Base-by-base conservation (phyloP, 2,797 vertebrate species). In the Notolabrus celidotus region DNA sequence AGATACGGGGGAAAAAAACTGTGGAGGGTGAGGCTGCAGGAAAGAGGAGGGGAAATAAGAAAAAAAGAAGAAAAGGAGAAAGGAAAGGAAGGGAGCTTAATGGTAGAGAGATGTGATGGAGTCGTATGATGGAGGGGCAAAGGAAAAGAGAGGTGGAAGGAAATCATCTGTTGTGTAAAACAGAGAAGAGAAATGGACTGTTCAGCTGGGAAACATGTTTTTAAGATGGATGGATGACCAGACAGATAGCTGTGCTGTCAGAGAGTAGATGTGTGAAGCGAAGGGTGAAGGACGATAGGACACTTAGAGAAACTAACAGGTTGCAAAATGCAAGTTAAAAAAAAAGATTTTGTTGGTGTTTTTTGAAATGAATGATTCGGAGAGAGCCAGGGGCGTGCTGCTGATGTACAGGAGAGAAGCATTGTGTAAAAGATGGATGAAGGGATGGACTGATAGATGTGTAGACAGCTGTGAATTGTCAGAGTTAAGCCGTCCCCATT, bases 181-280 rank as follows among this genome's bases (percentile, higher is more conserved):
- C n/a, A 55, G 49, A 43, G 72, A 67, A 75, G 62, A 71, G 43
- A 71, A 84, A 80, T 75, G 73, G 74, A 74, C 67, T 71, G 70
- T 71, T 76, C 59, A 67, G 61, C 70, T 61, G 41, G 72, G 67
- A 58, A 73, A 79, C 67, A 62, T 63, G 73, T 81, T 80, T 47
- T 68, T 68, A 74, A 86, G 87, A 86, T 80, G 80, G 83, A 88
- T 87, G 89, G 67, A 81, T 81, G 81, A 85, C 62, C 74, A 78
- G 77, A 83, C 70, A 83, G 79, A 86, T 78, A 72, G 79, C 54
- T 25, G 22, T 72, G 78, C 62, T 82, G 80, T 85, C 79, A 80
- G 59, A 63, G 78, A 63, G 50, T 38, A 71, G 79, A 84, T 27
- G 70, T 80, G 84, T 71, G 74, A 82, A 90, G 67, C 66, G 69